These are phyloP conservation scores for Vespertilio murinus DNA, from an alignment of 2,797 vertebrate genomes.

Conservation along the genomic window DNA sequence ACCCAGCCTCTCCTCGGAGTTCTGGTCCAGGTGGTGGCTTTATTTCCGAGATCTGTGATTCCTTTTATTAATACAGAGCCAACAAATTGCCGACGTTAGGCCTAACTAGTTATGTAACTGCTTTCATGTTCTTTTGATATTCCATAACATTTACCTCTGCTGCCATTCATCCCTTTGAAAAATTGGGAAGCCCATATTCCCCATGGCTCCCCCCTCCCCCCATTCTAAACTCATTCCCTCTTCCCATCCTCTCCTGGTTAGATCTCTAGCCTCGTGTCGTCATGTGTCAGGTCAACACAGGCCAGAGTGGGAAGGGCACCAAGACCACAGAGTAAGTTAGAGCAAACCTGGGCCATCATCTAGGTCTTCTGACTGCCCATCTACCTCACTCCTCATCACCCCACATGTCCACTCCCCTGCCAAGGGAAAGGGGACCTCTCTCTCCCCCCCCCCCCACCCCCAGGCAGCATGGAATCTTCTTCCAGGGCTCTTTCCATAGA, in stretches of 20 bases:
- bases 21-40: background rate
- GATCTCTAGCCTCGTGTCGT: background rate
- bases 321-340: background rate
- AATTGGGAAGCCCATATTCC: background rate
- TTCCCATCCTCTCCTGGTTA: background rate
- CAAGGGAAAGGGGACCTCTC: background rate
- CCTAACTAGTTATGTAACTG: background rate
- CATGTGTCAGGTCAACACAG: background rate
- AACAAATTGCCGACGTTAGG: background rate
- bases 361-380: background rate
- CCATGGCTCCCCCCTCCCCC: background rate
- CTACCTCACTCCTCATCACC: background rate
- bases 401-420: background rate
- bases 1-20: background rate
- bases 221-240: background rate
- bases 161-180: background rate
- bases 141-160: background rate
- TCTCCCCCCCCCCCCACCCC: fast-evolving
- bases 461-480: background rate
- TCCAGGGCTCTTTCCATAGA: background rate
- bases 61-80: background rate
- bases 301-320: background rate
- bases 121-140: background rate
- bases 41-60: background rate
- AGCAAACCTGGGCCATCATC: background rate